Base-by-base conservation (phyloP, 2,113 vertebrate species). In the Felis chaus region DNA sequence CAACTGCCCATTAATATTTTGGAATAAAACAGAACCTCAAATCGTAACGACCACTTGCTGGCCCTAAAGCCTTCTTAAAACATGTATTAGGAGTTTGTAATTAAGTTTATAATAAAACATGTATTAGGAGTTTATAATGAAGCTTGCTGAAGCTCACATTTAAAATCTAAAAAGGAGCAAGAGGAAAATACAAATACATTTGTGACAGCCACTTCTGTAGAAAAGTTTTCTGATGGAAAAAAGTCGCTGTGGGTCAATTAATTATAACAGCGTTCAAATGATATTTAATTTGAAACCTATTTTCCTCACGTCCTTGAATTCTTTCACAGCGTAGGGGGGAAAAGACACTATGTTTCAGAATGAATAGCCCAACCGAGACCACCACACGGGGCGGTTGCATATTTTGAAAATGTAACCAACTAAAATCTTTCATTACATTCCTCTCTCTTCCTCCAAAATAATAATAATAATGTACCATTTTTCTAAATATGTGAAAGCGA, bases 261-360 rank as follows among this genome's bases (percentile, higher is more conserved):
- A 97, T 63, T 91, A 4, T 41, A 48, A 94, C 12, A 74, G n/a
- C 81, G 74, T 76, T 73, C 89, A 94, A 88, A 88, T 91, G 45
- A 48, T 74, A 93, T 93, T 94, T 91, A 90, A 94, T 69, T 94
- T 92, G 69, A 12, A 94, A 1, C 78, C 15, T 39, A 50, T 84
- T 95, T 95, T 80, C 74, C 45, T 94, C 39, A 79, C 39, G 76
- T 94, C n/a, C 81, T 66, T 95, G 69, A 98, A 97, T 94, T 92
- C 55, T 78, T 86, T 92, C 80, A 83, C 36, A 84, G 61, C 12
- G 9, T 63, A 41, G 55, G 18, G 9, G 7, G 36, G 21, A n/a
- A 31, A 82, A 83, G 13, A 89, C 9, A 41, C 18, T 13, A 3
- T 55, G 71, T 92, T 94, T 96, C 71, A 61, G n/a, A 93, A 97